A percentile compares a stretch with the other conserved stretches of the same genome.
These are phyloP conservation scores for Ramazzottius varieornatus DNA, from an alignment of 2,888 invertebrate genomes.

Conservation along the genomic window DNA sequence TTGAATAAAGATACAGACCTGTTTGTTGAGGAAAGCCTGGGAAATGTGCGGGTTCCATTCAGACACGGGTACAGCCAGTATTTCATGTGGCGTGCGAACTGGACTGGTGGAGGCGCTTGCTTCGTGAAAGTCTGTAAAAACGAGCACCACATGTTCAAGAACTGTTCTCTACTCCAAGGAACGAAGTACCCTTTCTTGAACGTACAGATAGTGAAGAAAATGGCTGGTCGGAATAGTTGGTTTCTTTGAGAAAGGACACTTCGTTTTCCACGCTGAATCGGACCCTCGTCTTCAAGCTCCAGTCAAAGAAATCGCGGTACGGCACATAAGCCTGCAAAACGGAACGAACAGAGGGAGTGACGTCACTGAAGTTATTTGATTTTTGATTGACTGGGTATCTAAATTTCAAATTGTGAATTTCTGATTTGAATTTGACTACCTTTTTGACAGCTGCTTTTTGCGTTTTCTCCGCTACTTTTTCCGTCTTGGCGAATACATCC, in stretches of 20 bases:
- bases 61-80: neutral
- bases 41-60: neutral
- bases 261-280: neutral
- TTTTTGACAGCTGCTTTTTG: neutral
- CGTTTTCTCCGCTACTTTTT: neutral
- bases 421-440: neutral
- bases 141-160: no score
- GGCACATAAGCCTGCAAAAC: neutral
- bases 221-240: no score
- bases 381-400: no score
- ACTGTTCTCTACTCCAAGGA: no score
- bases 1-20: neutral
- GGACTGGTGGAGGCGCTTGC: neutral
- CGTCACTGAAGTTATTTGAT: no score
- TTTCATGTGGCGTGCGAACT: neutral
- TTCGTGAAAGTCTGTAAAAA: no score
- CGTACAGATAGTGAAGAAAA: no score
- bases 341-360: neutral
- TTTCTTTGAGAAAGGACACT: neutral
- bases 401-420: neutral
- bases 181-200: no score
- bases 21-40: no score
- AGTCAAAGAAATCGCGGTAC: neutral
- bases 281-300: neutral
- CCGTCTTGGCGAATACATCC: neutral